phyloP scores from a whole-genome alignment of 2,797 vertebrate species.

The Acipenser transmontanus region DNA sequence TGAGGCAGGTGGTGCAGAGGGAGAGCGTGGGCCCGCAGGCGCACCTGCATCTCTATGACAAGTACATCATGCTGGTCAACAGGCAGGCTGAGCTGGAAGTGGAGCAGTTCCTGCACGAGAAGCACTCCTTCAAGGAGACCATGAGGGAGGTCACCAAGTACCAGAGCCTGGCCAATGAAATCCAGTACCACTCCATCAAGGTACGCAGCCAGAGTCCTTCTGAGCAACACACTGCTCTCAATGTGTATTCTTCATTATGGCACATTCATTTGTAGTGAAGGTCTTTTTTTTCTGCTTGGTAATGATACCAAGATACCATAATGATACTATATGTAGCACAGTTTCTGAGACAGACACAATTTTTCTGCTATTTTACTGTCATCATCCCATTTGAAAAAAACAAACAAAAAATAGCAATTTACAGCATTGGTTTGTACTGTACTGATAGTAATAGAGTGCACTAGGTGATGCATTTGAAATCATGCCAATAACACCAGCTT shows the following conservation, averaged over 20 bases:
- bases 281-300: neutral
- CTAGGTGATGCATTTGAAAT: too few relatives aligned
- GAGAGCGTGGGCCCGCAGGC: constrained; percentile 61
- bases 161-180: constrained; percentile 66
- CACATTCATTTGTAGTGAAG: neutral
- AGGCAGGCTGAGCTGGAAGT: constrained; percentile 66
- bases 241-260: neutral
- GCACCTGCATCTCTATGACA: constrained; percentile 68
- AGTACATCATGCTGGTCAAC: constrained; percentile 65
- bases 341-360: too few relatives aligned
- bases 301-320: neutral
- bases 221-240: neutral
- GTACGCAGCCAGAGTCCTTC: constrained; percentile 39
- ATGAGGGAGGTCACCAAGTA: constrained; percentile 67
- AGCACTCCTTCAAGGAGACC: constrained; percentile 66
- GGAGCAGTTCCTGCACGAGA: constrained; percentile 62
- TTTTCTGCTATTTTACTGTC: too few relatives aligned
- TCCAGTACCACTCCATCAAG: constrained; percentile 65
- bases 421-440: too few relatives aligned
- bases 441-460: too few relatives aligned
- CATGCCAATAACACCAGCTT: too few relatives aligned
- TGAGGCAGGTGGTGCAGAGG: constrained; percentile 51
- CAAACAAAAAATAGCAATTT: too few relatives aligned
- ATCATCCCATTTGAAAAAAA: too few relatives aligned
- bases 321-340: too few relatives aligned